Conservation (phyloP, 2,113 vertebrate genomes). For the Nothocercus nigrocapillus region DNA sequence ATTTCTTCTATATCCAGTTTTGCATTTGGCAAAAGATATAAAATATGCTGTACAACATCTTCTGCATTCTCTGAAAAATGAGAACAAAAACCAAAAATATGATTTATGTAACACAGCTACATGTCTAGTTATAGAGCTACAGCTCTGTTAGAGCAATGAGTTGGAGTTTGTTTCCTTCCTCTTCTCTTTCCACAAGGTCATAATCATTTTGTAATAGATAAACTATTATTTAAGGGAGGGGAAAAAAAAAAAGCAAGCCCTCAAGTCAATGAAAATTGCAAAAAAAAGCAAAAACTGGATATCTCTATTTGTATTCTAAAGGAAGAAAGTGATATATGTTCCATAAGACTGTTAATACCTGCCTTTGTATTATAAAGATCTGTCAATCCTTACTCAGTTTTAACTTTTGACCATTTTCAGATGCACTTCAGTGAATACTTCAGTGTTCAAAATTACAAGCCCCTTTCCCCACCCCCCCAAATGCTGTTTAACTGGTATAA, state of each 20-base stretch:
- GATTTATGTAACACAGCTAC: background rate
- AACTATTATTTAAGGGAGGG: background rate
- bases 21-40: slow-evolving; percentile 60
- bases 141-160: background rate
- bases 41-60: slow-evolving; percentile 69
- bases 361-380: background rate
- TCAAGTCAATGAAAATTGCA: background rate
- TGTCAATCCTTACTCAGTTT: background rate
- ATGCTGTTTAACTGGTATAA: background rate
- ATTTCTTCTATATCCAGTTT: slow-evolving; percentile 45
- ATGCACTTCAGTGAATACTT: background rate
- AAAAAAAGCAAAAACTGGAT: background rate
- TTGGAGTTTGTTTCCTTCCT: background rate
- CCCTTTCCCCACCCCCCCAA: background rate
- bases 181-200: background rate
- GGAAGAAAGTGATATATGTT: background rate
- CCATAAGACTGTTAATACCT: background rate
- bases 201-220: too few relatives aligned
- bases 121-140: background rate
- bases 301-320: background rate
- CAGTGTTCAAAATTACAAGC: background rate
- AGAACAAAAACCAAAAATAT: background rate
- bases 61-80: slow-evolving; percentile 70
- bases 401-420: background rate
- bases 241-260: background rate